A percentile compares a stretch with the other conserved stretches of the same genome.
These are phyloP conservation scores for Heteropelma amictum DNA, from an alignment of 2,888 invertebrate species.

Conservation along the genomic window DNA sequence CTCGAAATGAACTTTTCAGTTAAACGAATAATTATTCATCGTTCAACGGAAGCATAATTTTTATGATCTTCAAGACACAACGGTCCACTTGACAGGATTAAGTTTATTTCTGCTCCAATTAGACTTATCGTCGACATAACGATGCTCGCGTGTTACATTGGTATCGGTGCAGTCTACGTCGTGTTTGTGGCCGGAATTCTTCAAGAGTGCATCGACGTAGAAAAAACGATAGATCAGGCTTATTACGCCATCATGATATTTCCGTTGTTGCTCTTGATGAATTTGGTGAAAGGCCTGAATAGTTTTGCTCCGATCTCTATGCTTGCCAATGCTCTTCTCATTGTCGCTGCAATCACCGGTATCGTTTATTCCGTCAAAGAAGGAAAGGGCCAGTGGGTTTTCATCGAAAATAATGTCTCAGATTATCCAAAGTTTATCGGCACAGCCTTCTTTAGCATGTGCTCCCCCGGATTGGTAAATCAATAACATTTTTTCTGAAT, in stretches of 20 bases:
- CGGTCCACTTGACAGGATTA: neutral
- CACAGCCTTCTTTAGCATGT: constrained; percentile 64
- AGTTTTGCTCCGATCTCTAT: constrained; percentile 61
- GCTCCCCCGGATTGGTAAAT: constrained; percentile 65
- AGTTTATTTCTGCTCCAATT: neutral
- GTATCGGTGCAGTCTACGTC: constrained; percentile 65
- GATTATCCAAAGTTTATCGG: constrained; percentile 66
- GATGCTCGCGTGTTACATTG: constrained; percentile 64
- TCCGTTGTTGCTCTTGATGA: constrained; percentile 62
- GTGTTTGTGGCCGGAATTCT: constrained; percentile 63
- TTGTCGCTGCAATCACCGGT: constrained; percentile 59
- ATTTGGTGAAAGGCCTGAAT: constrained; percentile 59
- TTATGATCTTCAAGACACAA: neutral
- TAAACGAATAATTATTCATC: too few species aligned
- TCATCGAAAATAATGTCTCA: constrained; percentile 51
- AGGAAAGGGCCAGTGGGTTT: constrained; percentile 58
- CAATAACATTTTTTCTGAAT: neutral
- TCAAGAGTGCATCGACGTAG: constrained; percentile 60
- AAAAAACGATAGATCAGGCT: constrained; percentile 53
- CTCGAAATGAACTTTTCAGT: too few species aligned
- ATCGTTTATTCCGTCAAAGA: constrained; percentile 61
- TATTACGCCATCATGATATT: constrained; percentile 62
- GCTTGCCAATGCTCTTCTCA: constrained; percentile 60
- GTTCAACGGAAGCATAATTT: neutral
- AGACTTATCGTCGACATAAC: constrained; percentile 58